A percentile compares a stretch with the other conserved stretches of the same genome.
Conservation (phyloP, 2,797 vertebrate species). For the Nothura maculosa region DNA sequence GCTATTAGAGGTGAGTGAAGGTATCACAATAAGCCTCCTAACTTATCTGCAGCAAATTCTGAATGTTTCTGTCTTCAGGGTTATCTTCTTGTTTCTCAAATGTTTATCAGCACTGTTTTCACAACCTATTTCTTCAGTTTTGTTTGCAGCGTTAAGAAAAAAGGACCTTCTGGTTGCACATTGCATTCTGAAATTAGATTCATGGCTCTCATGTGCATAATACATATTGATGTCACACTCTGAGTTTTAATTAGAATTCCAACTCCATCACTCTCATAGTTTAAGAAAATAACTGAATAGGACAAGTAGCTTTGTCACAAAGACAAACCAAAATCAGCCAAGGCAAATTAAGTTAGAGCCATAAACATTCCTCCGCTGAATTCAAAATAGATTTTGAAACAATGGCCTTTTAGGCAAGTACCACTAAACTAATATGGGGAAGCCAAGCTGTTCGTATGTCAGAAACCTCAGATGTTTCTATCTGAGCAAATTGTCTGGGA, state of each 20-base stretch:
- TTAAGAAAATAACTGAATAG: not conserved
- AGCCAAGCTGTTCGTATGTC: not conserved
- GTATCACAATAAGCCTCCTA: not conserved
- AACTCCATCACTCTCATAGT: not conserved
- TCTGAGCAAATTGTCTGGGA: not conserved
- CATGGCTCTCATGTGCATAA: not conserved
- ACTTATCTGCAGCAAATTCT: not conserved
- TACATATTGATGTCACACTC: not conserved
- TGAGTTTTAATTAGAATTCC: conserved; percentile 23
- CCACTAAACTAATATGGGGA: not conserved
- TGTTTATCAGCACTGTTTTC: not conserved
- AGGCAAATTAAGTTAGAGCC: not conserved
- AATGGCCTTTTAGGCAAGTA: not conserved
- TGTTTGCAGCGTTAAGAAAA: not conserved
- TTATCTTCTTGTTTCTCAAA: not conserved
- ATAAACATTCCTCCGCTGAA: conserved; percentile 31
- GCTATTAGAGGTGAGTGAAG: not conserved
- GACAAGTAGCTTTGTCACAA: not conserved
- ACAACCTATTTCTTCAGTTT: not conserved
- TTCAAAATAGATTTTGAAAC: conserved; percentile 1
- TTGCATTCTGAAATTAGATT: not conserved
- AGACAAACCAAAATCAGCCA: conserved; percentile 20
- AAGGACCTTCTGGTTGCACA: not conserved
- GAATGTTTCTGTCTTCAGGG: not conserved
- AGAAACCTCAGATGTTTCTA: not conserved